phyloP scores from a whole-genome alignment of 2,888 invertebrate species.

The Pecten maximus region DNA sequence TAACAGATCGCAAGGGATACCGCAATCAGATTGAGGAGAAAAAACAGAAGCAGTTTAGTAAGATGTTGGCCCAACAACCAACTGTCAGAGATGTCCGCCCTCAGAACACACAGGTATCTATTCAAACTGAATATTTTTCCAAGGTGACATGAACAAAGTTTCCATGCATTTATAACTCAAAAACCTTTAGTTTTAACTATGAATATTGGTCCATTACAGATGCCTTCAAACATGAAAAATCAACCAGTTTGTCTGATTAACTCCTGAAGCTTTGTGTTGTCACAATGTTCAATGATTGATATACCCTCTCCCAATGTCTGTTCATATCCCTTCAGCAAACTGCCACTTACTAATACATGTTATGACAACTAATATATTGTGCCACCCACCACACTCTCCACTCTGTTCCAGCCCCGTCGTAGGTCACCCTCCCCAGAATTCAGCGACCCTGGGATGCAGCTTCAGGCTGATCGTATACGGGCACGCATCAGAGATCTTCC shows the following conservation, averaged over 20 bases:
- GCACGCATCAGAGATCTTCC: constrained; percentile 7
- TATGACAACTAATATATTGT: not conserved
- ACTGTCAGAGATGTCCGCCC: not conserved
- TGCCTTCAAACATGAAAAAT: no score
- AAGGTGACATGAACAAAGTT: no score
- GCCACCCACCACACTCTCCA: not conserved
- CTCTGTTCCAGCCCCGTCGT: not conserved
- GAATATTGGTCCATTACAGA: no score
- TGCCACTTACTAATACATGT: not conserved
- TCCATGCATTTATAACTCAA: no score
- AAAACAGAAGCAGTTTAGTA: not conserved
- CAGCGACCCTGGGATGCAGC: not conserved
- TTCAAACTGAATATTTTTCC: not conserved
- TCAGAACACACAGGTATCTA: not conserved
- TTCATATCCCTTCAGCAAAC: not conserved
- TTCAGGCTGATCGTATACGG: not conserved
- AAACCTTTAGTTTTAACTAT: no score
- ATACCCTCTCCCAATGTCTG: no score
- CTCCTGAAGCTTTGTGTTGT: no score
- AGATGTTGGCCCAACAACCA: constrained; percentile 19
- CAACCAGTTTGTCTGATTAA: no score
- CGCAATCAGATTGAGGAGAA: not conserved
- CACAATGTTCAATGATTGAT: no score
- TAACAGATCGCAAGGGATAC: not conserved
- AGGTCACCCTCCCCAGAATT: not conserved